Base-by-base conservation (phyloP, 2,113 vertebrate species). In the Odobenus rosmarus region DNA sequence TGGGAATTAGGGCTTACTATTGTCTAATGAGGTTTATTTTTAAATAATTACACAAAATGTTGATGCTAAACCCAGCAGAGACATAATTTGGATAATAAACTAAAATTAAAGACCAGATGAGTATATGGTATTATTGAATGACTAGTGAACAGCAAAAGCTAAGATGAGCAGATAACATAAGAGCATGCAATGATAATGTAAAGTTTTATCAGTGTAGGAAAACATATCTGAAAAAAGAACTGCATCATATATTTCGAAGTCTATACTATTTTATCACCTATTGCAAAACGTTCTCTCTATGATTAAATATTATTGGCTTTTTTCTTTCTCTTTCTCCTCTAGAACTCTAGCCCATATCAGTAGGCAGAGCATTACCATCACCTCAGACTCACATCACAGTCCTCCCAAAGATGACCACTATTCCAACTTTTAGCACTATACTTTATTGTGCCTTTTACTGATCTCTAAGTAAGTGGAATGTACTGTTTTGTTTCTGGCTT, bases 31-130 rank as follows among this genome's bases (percentile, higher is more conserved):
- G 85, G 57, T 96, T 90, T 97, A 59, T 97, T 96, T 90, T 90
- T 42, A 98, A 98, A 97, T 97, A 98, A 98, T 98, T 96, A 98
- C 85, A 91, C 31, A 95, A 97, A 98, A 95, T 28, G 85, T 11
- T 85, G 93, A 71, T 74, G 13, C 15, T 62, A 97, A 97, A 77
- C 18, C 82, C 77, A 90, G 55, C 4, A n/a, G 51, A 71, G 39
- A 72, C 49, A 97, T 93, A 95, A 87, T 51, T 83, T 59, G 42
- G 11, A 51, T 90, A 90, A 91, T 96, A 90, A 97, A 93, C 36
- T 96, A 94, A 97, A 57, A 51, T 53, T 36, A 89, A 36, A 71
- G 91, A 93, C 97, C 84, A 92, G 92, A 92, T 10, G 94, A 96
- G 62, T 42, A 31, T 57, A 62, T 71, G 57, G 13, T 51, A 80